Conservation (phyloP, 2,888 invertebrate genomes). For the Hydriomena furcata region DNA sequence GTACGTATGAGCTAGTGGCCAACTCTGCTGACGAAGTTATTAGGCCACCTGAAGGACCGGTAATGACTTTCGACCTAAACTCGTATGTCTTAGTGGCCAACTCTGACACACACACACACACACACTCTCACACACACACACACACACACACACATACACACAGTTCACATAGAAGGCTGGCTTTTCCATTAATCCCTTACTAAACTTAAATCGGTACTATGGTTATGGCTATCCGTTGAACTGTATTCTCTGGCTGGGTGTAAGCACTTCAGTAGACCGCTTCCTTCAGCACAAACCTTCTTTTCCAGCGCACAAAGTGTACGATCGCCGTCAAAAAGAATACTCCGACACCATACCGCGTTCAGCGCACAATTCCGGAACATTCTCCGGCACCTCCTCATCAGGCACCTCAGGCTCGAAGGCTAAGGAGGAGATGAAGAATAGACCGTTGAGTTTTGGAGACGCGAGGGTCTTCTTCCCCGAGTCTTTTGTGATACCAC, state of each 20-base stretch:
- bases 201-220: too few species aligned
- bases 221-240: too few species aligned
- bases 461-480: conserved; percentile 79
- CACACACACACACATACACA: too few species aligned
- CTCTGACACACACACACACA: too few species aligned
- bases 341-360: conserved; percentile 60
- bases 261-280: not conserved
- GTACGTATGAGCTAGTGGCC: too few species aligned
- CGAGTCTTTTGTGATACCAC: conserved; percentile 77
- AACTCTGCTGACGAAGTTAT: too few species aligned
- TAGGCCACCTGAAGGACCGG: too few species aligned
- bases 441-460: conserved; percentile 68
- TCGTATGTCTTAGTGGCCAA: too few species aligned
- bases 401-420: conserved; percentile 79
- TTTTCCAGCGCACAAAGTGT: conserved; percentile 72
- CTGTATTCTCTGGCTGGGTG: not conserved
- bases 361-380: conserved; percentile 70
- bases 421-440: conserved; percentile 62
- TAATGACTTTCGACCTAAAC: too few species aligned
- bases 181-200: too few species aligned
- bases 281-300: conserved; percentile 11
- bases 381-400: conserved; percentile 74
- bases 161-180: too few species aligned
- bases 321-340: conserved; percentile 68
- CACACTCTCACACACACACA: too few species aligned